phyloP scores from a whole-genome alignment of 2,888 invertebrate genomes.

The Patella ulyssiponensis region DNA sequence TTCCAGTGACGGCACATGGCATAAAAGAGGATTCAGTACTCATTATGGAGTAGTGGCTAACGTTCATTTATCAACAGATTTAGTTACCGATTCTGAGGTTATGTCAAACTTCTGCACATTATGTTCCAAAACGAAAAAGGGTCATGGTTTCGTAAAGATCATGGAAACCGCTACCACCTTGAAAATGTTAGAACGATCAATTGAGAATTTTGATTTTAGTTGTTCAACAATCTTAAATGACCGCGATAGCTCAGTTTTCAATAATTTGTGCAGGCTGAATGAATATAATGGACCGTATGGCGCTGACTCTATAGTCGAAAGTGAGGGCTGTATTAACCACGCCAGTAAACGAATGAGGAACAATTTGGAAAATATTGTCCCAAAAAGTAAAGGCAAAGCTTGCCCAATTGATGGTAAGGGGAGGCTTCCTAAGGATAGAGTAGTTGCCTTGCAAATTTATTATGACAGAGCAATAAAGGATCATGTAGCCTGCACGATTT shows the following conservation, averaged over 20 bases:
- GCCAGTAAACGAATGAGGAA: background rate
- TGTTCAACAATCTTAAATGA: constrained; percentile 3
- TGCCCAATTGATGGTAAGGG: constrained; percentile 2
- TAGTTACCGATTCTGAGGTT: background rate
- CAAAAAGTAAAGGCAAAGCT: background rate
- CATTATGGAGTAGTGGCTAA: background rate
- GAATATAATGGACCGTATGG: background rate
- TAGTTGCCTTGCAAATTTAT: constrained; percentile 11
- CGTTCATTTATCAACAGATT: background rate
- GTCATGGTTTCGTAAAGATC: too few species aligned
- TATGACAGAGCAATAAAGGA: constrained; percentile 10
- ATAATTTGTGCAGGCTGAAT: background rate
- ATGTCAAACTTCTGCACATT: background rate
- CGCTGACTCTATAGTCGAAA: background rate
- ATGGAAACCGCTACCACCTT: constrained; percentile 2
- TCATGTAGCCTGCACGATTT: too few species aligned
- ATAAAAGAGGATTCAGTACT: background rate
- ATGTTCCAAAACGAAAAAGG: background rate
- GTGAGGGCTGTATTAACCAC: background rate
- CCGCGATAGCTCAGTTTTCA: background rate
- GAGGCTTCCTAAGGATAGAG: background rate
- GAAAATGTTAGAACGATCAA: background rate
- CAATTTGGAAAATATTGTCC: background rate
- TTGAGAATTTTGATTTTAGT: background rate
- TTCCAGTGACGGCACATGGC: constrained; percentile 15